Evolutionary conservation across 2,888 invertebrate species (phyloP).

Genomic region (Theodoxus fluviatilis): DNA sequence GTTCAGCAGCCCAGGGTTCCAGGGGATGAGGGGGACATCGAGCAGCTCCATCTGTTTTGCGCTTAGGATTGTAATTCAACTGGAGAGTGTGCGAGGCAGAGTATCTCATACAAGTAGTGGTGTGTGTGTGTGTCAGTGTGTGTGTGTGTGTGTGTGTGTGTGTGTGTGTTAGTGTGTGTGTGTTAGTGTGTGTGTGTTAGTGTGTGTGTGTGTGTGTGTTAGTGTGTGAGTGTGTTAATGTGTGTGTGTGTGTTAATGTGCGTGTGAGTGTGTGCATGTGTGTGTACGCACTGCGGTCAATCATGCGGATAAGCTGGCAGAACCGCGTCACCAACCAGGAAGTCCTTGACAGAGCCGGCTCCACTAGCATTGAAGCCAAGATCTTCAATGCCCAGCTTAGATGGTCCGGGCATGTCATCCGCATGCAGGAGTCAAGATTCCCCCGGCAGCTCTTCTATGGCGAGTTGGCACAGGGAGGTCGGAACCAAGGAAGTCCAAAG

Average conservation of each 20-base stretch:
- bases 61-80: background rate
- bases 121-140: conserved; percentile 4
- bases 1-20: too few species aligned
- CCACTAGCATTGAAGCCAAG: too few species aligned
- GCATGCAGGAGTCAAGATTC: too few species aligned
- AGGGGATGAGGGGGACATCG: background rate
- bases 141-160: conserved; percentile 12
- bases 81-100: background rate
- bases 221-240: background rate
- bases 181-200: background rate
- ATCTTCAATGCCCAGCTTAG: too few species aligned
- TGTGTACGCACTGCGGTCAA: background rate
- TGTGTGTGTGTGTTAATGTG: background rate
- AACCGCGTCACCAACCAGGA: too few species aligned
- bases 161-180: background rate
- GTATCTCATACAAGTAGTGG: background rate
- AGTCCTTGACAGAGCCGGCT: too few species aligned
- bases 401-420: too few species aligned
- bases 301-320: too few species aligned
- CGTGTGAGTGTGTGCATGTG: background rate
- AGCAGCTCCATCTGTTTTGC: background rate
- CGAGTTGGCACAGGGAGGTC: too few species aligned
- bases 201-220: background rate
- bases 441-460: too few species aligned
- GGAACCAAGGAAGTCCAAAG: too few species aligned